Evolutionary conservation across 2,113 vertebrate genomes (phyloP), one percentile per base, ranked within the genome.

Genomic region (Puffinus mauretanicus): DNA sequence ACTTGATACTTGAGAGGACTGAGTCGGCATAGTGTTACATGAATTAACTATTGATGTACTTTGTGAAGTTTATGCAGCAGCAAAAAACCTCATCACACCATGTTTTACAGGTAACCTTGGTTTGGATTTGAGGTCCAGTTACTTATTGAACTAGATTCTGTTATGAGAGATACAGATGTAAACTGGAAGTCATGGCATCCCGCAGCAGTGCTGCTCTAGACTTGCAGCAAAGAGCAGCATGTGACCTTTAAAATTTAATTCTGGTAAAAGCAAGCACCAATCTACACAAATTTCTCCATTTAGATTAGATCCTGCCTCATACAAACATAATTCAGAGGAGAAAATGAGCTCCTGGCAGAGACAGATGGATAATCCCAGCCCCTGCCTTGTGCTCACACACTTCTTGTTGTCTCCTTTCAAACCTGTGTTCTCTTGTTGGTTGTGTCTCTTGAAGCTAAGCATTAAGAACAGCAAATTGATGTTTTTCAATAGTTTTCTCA

Each of bases 321-420:
- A 52, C 47, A 90, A 82, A 76, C n/a, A 15, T 69, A 73, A 89
- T 96, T 93, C 69, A 49, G 75, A 61, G 47, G 72, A 87, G 84
- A 87, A 94, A 94, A 44, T 36, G 61, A 85, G 15, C 47, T 93
- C 16, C 65, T 94, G 65, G 47, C 55, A 83, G 87, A 78, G 38
- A 90, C 60, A 87, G 91, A 81, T 82, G 67, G 89, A 80, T 93
- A 96, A 96, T 96, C 79, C 61, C 34, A 60, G 64, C 52, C 52
- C 21, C 12, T 94, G 79, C 61, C 52, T 52, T 72, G 52, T 61
- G 52, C 29, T 92, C 17, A 12, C 0, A 0, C 38, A 20, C 27
- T 76, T 92, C 61, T 19, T 67, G 40, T 60, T 82, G 22, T 70
- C 46, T 82, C 36, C n/a, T 73, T 81, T 91, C 76, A 82, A 93